These are phyloP conservation scores for Actenoides lindsayi DNA, from an alignment of 2,113 vertebrate genomes.

Conservation along the genomic window DNA sequence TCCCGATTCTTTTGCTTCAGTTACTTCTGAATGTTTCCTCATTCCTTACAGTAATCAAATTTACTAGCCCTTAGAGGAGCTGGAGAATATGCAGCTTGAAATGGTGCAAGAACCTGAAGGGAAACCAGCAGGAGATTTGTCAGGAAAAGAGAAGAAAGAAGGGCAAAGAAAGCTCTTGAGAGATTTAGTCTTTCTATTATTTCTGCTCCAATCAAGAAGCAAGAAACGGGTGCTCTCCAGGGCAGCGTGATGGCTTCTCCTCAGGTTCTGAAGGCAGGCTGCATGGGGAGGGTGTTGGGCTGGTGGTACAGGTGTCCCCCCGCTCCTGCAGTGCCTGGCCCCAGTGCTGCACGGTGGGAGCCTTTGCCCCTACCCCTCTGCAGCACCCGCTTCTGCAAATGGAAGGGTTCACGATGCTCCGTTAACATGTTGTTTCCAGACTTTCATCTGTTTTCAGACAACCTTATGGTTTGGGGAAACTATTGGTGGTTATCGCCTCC, in stretches of 20 bases:
- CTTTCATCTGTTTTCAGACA: background rate
- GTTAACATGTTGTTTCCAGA: background rate
- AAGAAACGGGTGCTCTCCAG: background rate
- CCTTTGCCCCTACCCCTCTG: background rate
- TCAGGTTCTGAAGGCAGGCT: accelerated
- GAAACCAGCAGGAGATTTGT: background rate
- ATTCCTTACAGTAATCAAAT: background rate
- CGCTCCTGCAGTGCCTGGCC: background rate
- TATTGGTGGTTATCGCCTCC: background rate
- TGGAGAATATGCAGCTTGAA: background rate
- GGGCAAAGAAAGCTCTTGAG: background rate
- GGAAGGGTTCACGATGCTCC: background rate
- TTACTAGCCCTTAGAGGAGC: background rate
- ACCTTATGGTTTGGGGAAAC: background rate
- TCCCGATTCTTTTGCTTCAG: background rate
- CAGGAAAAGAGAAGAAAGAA: background rate
- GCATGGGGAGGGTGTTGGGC: background rate
- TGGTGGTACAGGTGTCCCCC: background rate
- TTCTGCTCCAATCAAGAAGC: background rate
- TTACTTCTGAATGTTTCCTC: background rate
- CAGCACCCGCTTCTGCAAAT: background rate
- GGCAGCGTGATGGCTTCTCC: background rate
- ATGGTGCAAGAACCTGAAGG: background rate
- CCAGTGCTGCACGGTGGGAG: background rate
- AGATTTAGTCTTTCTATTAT: background rate